These are phyloP conservation scores for Eretmochelys imbricata DNA, from an alignment of 2,113 vertebrate genomes.

Conservation along the genomic window DNA sequence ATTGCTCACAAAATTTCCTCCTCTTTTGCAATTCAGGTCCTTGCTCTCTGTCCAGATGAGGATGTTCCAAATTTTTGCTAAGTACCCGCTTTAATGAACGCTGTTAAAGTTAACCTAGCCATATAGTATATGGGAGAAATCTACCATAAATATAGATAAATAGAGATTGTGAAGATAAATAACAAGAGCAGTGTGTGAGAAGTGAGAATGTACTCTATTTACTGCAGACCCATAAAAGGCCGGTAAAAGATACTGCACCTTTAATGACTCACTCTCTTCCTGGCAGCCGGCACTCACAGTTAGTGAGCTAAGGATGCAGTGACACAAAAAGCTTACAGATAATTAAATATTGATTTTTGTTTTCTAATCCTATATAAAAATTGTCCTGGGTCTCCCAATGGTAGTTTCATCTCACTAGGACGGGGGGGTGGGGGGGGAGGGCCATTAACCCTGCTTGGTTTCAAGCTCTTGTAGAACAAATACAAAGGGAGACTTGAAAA, in stretches of 20 bases:
- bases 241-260: slow-evolving; percentile 79
- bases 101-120: slow-evolving; percentile 78
- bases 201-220: slow-evolving; percentile 83
- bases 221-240: slow-evolving; percentile 78
- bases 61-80: slow-evolving; percentile 73
- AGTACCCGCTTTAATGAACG: slow-evolving; percentile 76
- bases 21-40: not conserved
- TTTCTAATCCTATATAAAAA: slow-evolving; percentile 99
- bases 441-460: slow-evolving; percentile 91
- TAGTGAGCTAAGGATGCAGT: slow-evolving; percentile 98
- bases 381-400: slow-evolving; percentile 98
- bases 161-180: slow-evolving; percentile 85
- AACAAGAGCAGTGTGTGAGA: slow-evolving; percentile 72
- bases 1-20: not conserved
- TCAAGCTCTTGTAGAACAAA: slow-evolving; percentile 68
- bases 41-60: slow-evolving; percentile 44
- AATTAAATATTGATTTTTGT: slow-evolving; percentile 99
- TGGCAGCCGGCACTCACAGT: slow-evolving; percentile 83
- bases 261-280: slow-evolving; percentile 90
- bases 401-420: slow-evolving; percentile 95
- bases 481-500: slow-evolving; percentile 36
- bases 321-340: slow-evolving; percentile 99
- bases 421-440: slow-evolving; percentile 64
- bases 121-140: slow-evolving; percentile 73
- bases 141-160: slow-evolving; percentile 83